A percentile compares a stretch with the other conserved stretches of the same genome.
These are phyloP conservation scores for Crioceris asparagi DNA, from an alignment of 2,888 invertebrate genomes.

Conservation along the genomic window DNA sequence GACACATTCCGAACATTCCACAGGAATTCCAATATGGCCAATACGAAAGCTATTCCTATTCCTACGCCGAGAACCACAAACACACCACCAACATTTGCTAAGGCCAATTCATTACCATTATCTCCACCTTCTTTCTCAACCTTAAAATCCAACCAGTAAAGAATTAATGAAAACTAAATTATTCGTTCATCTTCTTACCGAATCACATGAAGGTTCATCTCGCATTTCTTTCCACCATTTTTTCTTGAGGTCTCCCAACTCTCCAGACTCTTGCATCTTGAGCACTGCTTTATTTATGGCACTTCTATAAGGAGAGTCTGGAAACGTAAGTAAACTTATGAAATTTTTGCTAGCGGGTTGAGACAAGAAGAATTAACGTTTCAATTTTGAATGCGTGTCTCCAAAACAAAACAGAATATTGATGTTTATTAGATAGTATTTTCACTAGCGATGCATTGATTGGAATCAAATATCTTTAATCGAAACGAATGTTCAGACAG, in stretches of 20 bases:
- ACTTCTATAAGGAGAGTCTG: conserved; percentile 67
- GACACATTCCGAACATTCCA: conserved; percentile 72
- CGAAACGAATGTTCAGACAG: no score
- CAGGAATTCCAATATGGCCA: conserved; percentile 74
- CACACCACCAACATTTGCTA: conserved; percentile 85
- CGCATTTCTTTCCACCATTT: conserved; percentile 83
- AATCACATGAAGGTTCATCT: conserved; percentile 26
- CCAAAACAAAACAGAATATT: no score
- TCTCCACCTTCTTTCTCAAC: conserved; percentile 10
- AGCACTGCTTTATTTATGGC: conserved; percentile 82
- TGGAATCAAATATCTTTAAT: no score
- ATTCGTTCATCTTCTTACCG: conserved; percentile 15
- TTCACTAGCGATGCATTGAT: no score
- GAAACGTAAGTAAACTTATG: no score
- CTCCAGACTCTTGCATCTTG: conserved; percentile 80
- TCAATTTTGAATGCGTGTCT: no score
- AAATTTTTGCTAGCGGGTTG: no score
- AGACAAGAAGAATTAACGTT: no score
- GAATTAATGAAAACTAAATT: not conserved
- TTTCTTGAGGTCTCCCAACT: conserved; percentile 67
- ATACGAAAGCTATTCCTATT: conserved; percentile 55
- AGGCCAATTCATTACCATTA: conserved; percentile 43
- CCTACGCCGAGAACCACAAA: conserved; percentile 75
- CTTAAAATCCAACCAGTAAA: not conserved
- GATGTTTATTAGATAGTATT: no score